Conservation (phyloP, 2,888 invertebrate species). For the Cataglyphis albicans region DNA sequence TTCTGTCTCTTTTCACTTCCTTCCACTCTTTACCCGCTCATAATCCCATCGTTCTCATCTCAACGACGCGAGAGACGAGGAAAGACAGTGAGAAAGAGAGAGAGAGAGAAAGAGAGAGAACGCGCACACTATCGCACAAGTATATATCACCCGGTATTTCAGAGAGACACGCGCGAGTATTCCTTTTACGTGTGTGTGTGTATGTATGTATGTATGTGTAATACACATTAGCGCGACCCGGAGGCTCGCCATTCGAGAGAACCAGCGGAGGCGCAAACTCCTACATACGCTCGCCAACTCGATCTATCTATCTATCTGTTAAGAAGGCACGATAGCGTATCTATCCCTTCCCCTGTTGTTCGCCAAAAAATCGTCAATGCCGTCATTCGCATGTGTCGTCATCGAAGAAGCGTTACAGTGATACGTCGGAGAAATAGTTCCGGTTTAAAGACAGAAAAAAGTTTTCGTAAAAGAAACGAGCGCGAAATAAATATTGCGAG, state of each 20-base stretch:
- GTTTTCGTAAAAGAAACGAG: conserved; percentile 49
- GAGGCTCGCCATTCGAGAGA: conserved; percentile 73
- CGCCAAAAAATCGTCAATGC: conserved; percentile 11
- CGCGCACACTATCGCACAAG: conserved; percentile 30
- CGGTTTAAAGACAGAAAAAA: conserved; percentile 14
- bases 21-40: conserved; percentile 59
- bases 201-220: conserved; percentile 54
- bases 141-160: conserved; percentile 52
- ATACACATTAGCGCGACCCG: conserved; percentile 58
- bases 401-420: not conserved
- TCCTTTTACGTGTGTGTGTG: not conserved
- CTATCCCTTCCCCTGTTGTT: not conserved
- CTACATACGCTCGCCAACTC: conserved; percentile 27
- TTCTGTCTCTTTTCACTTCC: conserved; percentile 65
- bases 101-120: not conserved
- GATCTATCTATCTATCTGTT: conserved; percentile 42
- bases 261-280: conserved; percentile 65
- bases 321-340: not conserved
- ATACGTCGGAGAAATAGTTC: not conserved
- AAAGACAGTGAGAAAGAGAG: no score
- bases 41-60: conserved; percentile 60
- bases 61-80: conserved; percentile 52
- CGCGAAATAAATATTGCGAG: not conserved
- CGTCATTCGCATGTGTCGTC: conserved; percentile 34
- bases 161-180: not conserved